These are phyloP conservation scores for Oncopeltus fasciatus DNA, from an alignment of 1,140 invertebrate genomes.

Conservation along the genomic window DNA sequence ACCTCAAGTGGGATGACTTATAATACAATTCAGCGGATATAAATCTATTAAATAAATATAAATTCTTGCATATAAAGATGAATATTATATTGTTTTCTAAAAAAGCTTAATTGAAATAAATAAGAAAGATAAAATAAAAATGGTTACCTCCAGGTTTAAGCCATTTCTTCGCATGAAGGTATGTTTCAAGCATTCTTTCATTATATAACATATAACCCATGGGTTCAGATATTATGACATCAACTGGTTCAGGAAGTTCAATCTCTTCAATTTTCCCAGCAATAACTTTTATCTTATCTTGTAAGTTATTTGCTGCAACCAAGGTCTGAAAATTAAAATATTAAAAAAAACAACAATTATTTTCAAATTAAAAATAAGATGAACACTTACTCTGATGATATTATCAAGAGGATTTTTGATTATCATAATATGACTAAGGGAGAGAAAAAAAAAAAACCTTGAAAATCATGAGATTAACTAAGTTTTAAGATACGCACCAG, in stretches of 20 bases:
- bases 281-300: slow-evolving; percentile 77
- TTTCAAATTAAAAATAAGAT: too few relatives aligned
- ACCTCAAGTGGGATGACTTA: too few relatives aligned
- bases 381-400: too few relatives aligned
- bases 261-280: slow-evolving; percentile 99
- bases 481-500: too few relatives aligned
- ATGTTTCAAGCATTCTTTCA: slow-evolving; percentile 98
- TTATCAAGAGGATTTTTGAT: too few relatives aligned
- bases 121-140: neutral
- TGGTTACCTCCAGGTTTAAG: slow-evolving; percentile 64
- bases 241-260: slow-evolving; percentile 83
- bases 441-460: too few relatives aligned
- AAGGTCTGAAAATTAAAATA: slow-evolving; percentile 54
- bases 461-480: too few relatives aligned
- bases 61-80: neutral
- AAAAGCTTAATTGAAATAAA: neutral
- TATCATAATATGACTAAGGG: too few relatives aligned
- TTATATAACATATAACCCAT: slow-evolving; percentile 99
- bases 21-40: too few relatives aligned
- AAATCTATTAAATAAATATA: neutral
- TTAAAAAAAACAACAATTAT: too few relatives aligned
- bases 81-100: neutral
- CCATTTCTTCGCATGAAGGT: slow-evolving; percentile 97
- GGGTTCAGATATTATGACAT: slow-evolving; percentile 96
- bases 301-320: slow-evolving; percentile 78